Percentiles rank a stretch among this genome's conserved stretches.
These are phyloP conservation scores for Formica aserva DNA, from an alignment of 2,888 invertebrate species.

Conservation along the genomic window DNA sequence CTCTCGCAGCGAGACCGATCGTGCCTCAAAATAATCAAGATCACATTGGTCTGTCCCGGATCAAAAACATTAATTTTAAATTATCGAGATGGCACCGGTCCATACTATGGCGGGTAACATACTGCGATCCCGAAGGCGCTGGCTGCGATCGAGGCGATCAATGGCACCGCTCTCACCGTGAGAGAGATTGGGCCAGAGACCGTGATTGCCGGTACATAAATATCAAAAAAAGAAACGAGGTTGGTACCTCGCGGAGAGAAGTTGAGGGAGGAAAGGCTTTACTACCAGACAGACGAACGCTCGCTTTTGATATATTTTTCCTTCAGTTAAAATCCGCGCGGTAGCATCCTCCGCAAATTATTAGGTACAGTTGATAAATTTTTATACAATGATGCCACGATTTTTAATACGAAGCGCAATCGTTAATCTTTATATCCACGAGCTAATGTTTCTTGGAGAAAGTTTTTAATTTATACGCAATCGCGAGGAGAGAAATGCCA, in stretches of 20 bases:
- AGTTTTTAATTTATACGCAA: slow-evolving; percentile 16
- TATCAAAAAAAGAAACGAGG: slow-evolving; percentile 55
- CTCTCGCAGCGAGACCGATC: slow-evolving; percentile 63
- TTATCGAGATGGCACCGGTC: slow-evolving; percentile 74
- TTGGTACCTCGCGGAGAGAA: slow-evolving; percentile 34
- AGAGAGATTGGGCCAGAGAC: slow-evolving; percentile 64
- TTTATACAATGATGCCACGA: slow-evolving; percentile 20
- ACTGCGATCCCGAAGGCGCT: slow-evolving; percentile 67
- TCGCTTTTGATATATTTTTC: slow-evolving; percentile 78
- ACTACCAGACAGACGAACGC: slow-evolving; percentile 70
- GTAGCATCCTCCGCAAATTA: slow-evolving; percentile 61
- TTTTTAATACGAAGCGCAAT: neutral
- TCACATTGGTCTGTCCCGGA: slow-evolving; percentile 72
- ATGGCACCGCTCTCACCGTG: slow-evolving; percentile 68
- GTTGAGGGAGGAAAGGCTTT: slow-evolving; percentile 53
- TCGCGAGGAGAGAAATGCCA: neutral
- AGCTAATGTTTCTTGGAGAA: slow-evolving; percentile 5
- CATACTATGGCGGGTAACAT: slow-evolving; percentile 63
- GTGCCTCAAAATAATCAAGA: slow-evolving; percentile 76
- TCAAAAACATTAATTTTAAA: slow-evolving; percentile 77
- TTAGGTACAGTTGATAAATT: slow-evolving; percentile 13
- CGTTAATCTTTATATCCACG: neutral
- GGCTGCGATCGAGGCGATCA: slow-evolving; percentile 60
- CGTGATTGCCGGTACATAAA: slow-evolving; percentile 72
- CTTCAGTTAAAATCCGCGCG: slow-evolving; percentile 63